These are phyloP conservation scores for Drosophila ananassae DNA, from an alignment of 1,140 invertebrate species.

Conservation along the genomic window DNA sequence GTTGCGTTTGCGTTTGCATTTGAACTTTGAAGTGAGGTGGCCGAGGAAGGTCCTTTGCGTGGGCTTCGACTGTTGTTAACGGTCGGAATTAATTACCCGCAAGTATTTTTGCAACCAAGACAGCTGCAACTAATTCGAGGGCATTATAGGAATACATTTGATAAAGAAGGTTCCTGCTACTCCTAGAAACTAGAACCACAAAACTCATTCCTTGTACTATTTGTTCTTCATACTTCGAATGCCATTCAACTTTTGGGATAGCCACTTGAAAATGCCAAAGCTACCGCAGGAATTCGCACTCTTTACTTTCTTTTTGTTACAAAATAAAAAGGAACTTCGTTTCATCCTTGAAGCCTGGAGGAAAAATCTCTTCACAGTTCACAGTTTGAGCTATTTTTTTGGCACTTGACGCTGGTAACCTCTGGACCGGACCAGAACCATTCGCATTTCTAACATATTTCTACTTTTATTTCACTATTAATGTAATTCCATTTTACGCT, in stretches of 20 bases:
- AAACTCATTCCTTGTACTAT: background rate
- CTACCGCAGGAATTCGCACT: slow-evolving; percentile 29
- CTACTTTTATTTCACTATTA: slow-evolving; percentile 73
- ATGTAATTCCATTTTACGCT: slow-evolving; percentile 68
- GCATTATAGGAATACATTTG: background rate
- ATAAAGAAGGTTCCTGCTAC: background rate
- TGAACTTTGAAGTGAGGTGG: slow-evolving; percentile 9
- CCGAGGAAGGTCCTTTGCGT: slow-evolving; percentile 14
- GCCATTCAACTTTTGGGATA: slow-evolving; percentile 38
- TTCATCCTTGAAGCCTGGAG: slow-evolving; percentile 7
- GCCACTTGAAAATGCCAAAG: slow-evolving; percentile 47
- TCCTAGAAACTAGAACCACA: background rate
- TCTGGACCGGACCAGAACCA: slow-evolving; percentile 7
- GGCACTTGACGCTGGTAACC: slow-evolving; percentile 42
- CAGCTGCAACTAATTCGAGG: slow-evolving; percentile 2
- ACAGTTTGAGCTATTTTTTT: slow-evolving; percentile 52
- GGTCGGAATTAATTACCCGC: slow-evolving; percentile 30
- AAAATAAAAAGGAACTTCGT: slow-evolving; percentile 1
- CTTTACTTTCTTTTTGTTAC: slow-evolving; percentile 1
- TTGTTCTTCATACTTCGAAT: background rate
- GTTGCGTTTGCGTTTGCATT: slow-evolving; percentile 29
- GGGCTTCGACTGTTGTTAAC: slow-evolving; percentile 19
- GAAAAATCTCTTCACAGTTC: slow-evolving; percentile 59
- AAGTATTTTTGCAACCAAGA: slow-evolving; percentile 11
- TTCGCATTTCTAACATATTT: slow-evolving; percentile 69